These are phyloP conservation scores for Yponomeuta malinellus DNA, from an alignment of 2,888 invertebrate genomes.

Conservation along the genomic window DNA sequence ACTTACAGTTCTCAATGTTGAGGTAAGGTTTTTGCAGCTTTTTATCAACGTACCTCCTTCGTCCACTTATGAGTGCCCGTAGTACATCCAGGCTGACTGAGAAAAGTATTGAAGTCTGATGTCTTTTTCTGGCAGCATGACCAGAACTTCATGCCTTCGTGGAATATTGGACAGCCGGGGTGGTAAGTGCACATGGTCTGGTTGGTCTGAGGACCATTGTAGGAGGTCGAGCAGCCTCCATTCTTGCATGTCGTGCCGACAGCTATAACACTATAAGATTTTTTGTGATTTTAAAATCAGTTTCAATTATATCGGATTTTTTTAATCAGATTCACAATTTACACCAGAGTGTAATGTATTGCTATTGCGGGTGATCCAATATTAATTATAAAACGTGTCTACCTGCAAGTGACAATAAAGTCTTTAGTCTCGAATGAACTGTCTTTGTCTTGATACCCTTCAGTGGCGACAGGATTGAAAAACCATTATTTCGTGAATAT, in stretches of 20 bases:
- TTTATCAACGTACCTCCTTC: constrained; percentile 72
- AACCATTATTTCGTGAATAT: too few relatives aligned
- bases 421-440: too few relatives aligned
- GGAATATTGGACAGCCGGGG: constrained; percentile 94
- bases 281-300: too few relatives aligned
- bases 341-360: too few relatives aligned
- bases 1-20: too few relatives aligned
- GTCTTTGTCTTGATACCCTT: too few relatives aligned
- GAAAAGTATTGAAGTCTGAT: constrained; percentile 93
- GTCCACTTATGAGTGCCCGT: constrained; percentile 91
- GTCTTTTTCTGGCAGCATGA: constrained; percentile 96
- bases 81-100: constrained; percentile 93
- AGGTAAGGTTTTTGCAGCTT: not conserved
- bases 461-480: too few relatives aligned
- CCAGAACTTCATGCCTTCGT: constrained; percentile 98
- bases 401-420: too few relatives aligned
- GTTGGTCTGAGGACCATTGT: constrained; percentile 79
- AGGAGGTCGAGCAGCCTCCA: constrained; percentile 84
- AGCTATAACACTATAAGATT: constrained; percentile 57
- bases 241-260: constrained; percentile 91
- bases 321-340: too few relatives aligned
- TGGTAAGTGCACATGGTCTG: constrained; percentile 84
- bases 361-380: too few relatives aligned
- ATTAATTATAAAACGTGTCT: too few relatives aligned
- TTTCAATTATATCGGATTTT: too few relatives aligned